Evolutionary conservation across 2,888 invertebrate genomes (phyloP), one percentile per base, ranked within the genome.

Genomic region (Eristalinus aeneus): DNA sequence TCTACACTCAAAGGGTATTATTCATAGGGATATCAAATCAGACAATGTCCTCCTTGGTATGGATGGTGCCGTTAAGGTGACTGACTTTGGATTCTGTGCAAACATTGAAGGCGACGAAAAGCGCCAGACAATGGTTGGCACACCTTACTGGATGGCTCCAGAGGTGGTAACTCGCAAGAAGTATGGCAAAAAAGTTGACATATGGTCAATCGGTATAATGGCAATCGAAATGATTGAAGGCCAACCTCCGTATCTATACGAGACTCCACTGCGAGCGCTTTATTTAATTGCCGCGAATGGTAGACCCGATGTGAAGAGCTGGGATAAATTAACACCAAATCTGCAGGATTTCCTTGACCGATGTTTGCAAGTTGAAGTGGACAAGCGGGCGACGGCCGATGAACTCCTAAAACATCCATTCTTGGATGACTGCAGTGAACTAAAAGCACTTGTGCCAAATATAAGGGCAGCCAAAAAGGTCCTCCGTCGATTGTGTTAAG

Each of bases 81-180:
- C 97, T 0, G 99, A 99, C 93, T 99, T 99, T 93, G 99, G 99
- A 9, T 99, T 99, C 93, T 99, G 98, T 93, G 99, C 99, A 2
- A 99, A 99, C 91, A 97, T 99, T 73, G 95, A 96, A 56, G 97
- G 97, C 0, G 98, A 98, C 89, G 97, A 98, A 90, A 98, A 99
- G 91, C 93, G 98, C n/a, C 97, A 97, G 91, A 98, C 98, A 0
- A 97, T 98, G 97, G 98, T 98, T 0, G 98, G 98, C n/a, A 98
- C 98, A 0, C 98, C 98, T 0, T 98, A 98, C 90, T 98, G 98
- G 99, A 99, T 99, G 98, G 98, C 98, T 0, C 98, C 98, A 0
- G 98, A 98, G 92, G 97, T 98, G 0, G 97, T 97, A 0, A 97
- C 97, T 0, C 94, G 98, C 87, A 98, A 98, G 90, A 97, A 97